Base-by-base conservation (phyloP, 2,797 vertebrate species). In the Sebastes matsubarae region DNA sequence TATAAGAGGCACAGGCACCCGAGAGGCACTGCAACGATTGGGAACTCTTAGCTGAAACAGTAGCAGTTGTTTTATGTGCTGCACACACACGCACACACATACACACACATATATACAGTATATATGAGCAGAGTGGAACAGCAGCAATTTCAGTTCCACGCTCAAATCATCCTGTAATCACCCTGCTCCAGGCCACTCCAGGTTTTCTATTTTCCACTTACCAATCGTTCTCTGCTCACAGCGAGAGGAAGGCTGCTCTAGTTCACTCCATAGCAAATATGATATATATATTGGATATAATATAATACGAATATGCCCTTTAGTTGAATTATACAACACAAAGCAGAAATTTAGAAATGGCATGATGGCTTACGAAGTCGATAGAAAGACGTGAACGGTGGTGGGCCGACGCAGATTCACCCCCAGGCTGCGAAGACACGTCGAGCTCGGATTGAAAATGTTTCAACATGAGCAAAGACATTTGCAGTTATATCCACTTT, bases 141-240 rank as follows among this genome's bases (percentile, higher is more conserved):
- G 77, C 75, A 66, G 75, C 87, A 87, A 88, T 89, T 87, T 90
- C 83, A 71, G 76, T 82, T 72, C 64, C 64, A 34, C n/a, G 14
- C 79, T 88, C 80, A 82, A 91, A 88, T 89, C 87, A 85, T 72
- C 72, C 88, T 72, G 77, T 92, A 92, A 92, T 90, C 90, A 88
- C 85, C 75, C 80, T 74, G 81, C 88, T 89, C 75, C n/a, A 34
- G 80, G 83, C 83, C 74, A 84, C 79, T 88, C 76, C 87, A 76
- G 79, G 77, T 88, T 89, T 89, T 89, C 87, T 82, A 71, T 87
- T 89, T 80, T 60, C 77, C 77, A 82, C 84, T 81, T 78, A 81
- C 67, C 72, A 70, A 24, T 77, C 57, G 8, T 71, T 81, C 54
- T 74, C 20, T 5, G 66, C 63, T 79, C 71, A 20, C 61, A 54